A percentile compares a stretch with the other conserved stretches of the same genome.
phyloP scores from a whole-genome alignment of 2,888 invertebrate genomes.

The Aporophyla nigra region DNA sequence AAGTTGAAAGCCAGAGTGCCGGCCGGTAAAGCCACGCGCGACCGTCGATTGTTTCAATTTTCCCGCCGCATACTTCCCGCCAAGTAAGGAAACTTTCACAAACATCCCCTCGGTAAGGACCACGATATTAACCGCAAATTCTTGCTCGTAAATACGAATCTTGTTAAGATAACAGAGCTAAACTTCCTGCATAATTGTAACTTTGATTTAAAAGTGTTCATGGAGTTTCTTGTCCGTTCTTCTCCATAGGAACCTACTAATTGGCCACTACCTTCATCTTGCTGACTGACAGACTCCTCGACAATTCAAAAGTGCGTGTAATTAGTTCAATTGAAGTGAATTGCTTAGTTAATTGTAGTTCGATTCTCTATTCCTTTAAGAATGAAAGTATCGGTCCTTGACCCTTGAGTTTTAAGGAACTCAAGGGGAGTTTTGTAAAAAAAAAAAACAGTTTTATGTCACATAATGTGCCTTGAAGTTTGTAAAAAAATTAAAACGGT shows the following conservation, averaged over 20 bases:
- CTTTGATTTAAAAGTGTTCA: background rate
- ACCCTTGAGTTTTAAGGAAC: too few relatives aligned
- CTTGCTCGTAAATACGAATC: slow-evolving; percentile 29
- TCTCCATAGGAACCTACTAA: background rate
- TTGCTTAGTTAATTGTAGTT: background rate
- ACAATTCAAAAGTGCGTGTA: background rate
- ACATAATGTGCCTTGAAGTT: too few relatives aligned
- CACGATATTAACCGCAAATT: slow-evolving; percentile 56
- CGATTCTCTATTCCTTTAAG: background rate
- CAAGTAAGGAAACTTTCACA: slow-evolving; percentile 71
- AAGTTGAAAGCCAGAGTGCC: slow-evolving; percentile 51
- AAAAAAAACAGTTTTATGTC: background rate
- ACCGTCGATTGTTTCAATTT: slow-evolving; percentile 76
- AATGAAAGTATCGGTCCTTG: background rate
- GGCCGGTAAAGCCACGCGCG: slow-evolving; percentile 62
- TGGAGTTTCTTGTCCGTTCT: background rate
- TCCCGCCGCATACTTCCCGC: slow-evolving; percentile 77
- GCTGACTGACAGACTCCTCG: background rate
- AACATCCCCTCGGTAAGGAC: slow-evolving; percentile 62
- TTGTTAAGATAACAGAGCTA: slow-evolving; percentile 26
- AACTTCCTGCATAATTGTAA: slow-evolving; percentile 16
- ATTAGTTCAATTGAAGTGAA: background rate
- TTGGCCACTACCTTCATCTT: background rate
- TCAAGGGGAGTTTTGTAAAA: too few relatives aligned
- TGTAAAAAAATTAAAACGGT: background rate